phyloP scores from a whole-genome alignment of 2,113 vertebrate genomes.

The Lepisosteus oculatus region DNA sequence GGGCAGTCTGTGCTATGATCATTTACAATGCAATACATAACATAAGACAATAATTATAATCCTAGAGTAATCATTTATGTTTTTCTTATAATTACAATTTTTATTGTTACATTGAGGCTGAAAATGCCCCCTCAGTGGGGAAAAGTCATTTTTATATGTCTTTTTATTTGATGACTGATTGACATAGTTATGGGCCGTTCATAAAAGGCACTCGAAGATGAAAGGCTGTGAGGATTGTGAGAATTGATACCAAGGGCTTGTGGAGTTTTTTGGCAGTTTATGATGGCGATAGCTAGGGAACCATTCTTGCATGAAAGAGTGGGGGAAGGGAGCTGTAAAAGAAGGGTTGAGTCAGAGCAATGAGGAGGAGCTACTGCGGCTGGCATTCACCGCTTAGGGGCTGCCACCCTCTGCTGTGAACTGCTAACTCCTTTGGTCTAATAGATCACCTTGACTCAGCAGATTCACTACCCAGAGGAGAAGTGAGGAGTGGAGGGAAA shows the following conservation, averaged over 20 bases:
- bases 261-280: constrained; percentile 61
- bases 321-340: constrained; percentile 31
- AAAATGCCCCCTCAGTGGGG: no score
- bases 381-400: constrained; percentile 66
- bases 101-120: no score
- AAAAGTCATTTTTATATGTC: no score
- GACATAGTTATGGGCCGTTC: no score
- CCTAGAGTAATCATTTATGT: no score
- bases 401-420: constrained; percentile 58
- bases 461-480: constrained; percentile 77
- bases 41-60: no score
- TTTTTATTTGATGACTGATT: no score
- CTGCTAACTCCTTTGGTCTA: constrained; percentile 76
- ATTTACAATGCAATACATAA: no score
- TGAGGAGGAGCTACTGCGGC: constrained; percentile 50
- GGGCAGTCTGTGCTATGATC: no score
- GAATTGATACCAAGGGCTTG: constrained; percentile 61
- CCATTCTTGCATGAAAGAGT: constrained; percentile 77
- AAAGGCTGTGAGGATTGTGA: constrained; percentile 59
- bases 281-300: constrained; percentile 80
- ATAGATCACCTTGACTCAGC: constrained; percentile 92
- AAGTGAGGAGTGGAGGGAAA: constrained; percentile 43
- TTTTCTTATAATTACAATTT: no score
- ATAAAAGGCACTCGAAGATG: no score
- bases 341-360: background rate